Percentiles rank a stretch among this genome's conserved stretches.
These are phyloP conservation scores for Magallana nippona DNA, from an alignment of 2,888 invertebrate genomes.

Conservation along the genomic window DNA sequence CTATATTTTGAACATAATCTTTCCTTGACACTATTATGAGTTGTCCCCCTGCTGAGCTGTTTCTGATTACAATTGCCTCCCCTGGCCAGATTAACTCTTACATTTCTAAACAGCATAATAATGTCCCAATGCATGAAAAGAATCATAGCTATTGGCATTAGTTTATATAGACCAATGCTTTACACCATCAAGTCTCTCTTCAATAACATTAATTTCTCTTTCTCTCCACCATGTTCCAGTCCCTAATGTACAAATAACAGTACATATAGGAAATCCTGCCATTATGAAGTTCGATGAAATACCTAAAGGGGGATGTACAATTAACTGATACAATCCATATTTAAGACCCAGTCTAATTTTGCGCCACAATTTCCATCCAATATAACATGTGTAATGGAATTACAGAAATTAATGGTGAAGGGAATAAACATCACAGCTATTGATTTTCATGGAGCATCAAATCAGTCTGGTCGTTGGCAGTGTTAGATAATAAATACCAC, in stretches of 20 bases:
- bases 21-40: neutral
- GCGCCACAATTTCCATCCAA: neutral
- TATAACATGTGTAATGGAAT: slow-evolving; percentile 22
- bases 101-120: neutral
- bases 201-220: neutral
- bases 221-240: neutral
- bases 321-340: neutral
- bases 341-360: neutral
- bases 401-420: slow-evolving; percentile 9
- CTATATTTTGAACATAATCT: neutral
- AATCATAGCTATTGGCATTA: neutral
- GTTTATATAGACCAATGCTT: neutral
- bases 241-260: neutral
- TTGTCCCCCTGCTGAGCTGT: neutral
- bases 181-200: neutral
- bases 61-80: slow-evolving; percentile 7
- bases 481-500: slow-evolving; percentile 13
- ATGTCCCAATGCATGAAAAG: neutral
- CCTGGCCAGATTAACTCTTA: neutral
- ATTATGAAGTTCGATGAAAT: neutral
- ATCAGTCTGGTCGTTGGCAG: neutral
- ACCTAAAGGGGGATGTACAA: neutral
- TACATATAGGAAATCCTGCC: neutral
- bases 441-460: neutral
- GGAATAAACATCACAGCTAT: neutral